Base-by-base conservation (phyloP, 2,888 invertebrate species). In the Rutpela maculata region DNA sequence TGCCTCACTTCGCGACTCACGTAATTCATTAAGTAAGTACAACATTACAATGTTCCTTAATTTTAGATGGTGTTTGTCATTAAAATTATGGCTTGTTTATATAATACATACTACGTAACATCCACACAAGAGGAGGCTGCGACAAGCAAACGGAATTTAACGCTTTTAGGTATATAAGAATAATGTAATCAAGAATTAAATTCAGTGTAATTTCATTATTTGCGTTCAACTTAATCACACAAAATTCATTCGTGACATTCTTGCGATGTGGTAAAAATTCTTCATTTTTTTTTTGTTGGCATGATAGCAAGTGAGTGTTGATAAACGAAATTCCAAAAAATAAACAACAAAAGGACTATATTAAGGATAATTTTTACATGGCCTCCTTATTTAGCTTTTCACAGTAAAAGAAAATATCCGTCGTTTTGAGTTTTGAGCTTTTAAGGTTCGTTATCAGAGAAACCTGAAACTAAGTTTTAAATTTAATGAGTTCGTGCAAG, bases 1-100 rank as follows among this genome's bases (percentile, higher is more conserved):
- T 50, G n/a, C 7, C n/a, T 50, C 50, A 50, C 50, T n/a, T n/a
- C n/a, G 5, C n/a, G n/a, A 50, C 50, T 50, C 50, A 50, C 50
- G 50, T 50, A 50, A 50, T 50, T 50, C 50, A 50, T 50, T 50
- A 50, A 50, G 50, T 50, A n/a, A 50, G 50, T 50, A n/a, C 50
- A 6, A 50, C 1, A 17, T 50, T n/a, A n/a, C 50, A 50, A 50
- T 50, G 50, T 50, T 4, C 50, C 50, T 50, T 50, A 50, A 50
- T 50, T 50, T 50, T n/a, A 50, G n/a, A n/a, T 50, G 50, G 12
- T 50, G n/a, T 50, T 50, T n/a, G 50, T 50, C 50, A n/a, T 50
- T n/a, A 50, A 50, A 50, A 50, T 50, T 50, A 50, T 50, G 50
- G n/a, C n/a, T 50, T 50, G 50, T 50, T 50, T 50, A 50, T 50